Evolutionary conservation across 2,113 vertebrate species (phyloP).

Genomic region (Bostrychus sinensis): DNA sequence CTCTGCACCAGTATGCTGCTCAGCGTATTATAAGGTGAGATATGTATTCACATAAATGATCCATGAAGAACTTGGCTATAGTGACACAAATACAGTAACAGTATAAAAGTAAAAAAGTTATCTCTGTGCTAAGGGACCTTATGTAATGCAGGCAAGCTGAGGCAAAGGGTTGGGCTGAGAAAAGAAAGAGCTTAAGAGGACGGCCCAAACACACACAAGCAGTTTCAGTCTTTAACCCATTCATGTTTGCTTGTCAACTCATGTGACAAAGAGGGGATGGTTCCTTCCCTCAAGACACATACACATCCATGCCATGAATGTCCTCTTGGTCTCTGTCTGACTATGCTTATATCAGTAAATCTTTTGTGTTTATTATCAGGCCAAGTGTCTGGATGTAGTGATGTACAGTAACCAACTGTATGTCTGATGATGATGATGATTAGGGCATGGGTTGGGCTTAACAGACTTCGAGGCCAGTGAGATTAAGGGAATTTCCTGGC

Average conservation of each 20-base stretch:
- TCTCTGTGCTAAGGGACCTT: conserved; percentile 33
- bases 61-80: conserved; percentile 30
- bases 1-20: conserved; percentile 96
- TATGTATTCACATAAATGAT: conserved; percentile 24
- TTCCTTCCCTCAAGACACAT: conserved; percentile 45
- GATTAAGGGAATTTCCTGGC: conserved; percentile 67
- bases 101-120: conserved; percentile 22
- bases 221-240: conserved; percentile 31
- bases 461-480: conserved; percentile 25
- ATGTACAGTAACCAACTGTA: conserved; percentile 43
- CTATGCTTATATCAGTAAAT: conserved; percentile 43
- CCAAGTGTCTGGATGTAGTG: conserved; percentile 34
- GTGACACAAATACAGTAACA: conserved; percentile 16
- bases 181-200: conserved; percentile 36
- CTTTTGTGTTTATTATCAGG: conserved; percentile 43
- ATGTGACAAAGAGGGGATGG: conserved; percentile 41
- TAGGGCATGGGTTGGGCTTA: conserved; percentile 51
- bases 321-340: conserved; percentile 28
- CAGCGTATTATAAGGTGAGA: conserved; percentile 97
- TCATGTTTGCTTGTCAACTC: conserved; percentile 46
- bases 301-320: conserved; percentile 43
- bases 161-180: conserved; percentile 23
- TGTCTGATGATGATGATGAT: conserved; percentile 61
- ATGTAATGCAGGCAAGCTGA: conserved; percentile 33
- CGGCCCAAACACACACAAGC: conserved; percentile 22